A percentile compares a stretch with the other conserved stretches of the same genome.
These are phyloP conservation scores for Drosophila paramelanica DNA, from an alignment of 2,888 invertebrate species.

Conservation along the genomic window DNA sequence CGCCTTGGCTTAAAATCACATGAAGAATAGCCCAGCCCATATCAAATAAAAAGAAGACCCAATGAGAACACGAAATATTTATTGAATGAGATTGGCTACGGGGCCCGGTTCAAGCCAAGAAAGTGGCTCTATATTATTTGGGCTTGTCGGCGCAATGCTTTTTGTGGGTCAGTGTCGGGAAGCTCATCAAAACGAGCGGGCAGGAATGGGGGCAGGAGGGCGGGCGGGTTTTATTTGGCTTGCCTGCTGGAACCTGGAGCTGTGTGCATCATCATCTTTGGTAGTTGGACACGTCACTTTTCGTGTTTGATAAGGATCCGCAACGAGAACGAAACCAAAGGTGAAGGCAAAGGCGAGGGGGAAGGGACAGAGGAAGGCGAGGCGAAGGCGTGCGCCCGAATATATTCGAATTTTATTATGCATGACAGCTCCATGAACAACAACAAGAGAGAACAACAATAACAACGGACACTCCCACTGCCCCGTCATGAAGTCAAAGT, in stretches of 20 bases:
- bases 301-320: slow-evolving; percentile 77
- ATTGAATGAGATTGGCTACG: slow-evolving; percentile 43
- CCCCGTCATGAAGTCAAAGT: slow-evolving; percentile 53
- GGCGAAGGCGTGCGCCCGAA: slow-evolving; percentile 73
- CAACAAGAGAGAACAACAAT: slow-evolving; percentile 43
- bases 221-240: slow-evolving; percentile 2
- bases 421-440: slow-evolving; percentile 71
- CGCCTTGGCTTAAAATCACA: neutral
- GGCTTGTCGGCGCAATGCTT: slow-evolving; percentile 41
- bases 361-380: slow-evolving; percentile 50
- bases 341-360: slow-evolving; percentile 35
- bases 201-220: neutral
- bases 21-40: slow-evolving; percentile 30
- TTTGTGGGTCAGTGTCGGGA: slow-evolving; percentile 66
- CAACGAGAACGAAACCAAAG: slow-evolving; percentile 55
- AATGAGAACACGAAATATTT: slow-evolving; percentile 54
- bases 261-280: slow-evolving; percentile 68
- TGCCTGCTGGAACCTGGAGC: slow-evolving; percentile 20
- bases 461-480: slow-evolving; percentile 62
- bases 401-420: slow-evolving; percentile 77
- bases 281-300: slow-evolving; percentile 75
- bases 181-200: slow-evolving; percentile 24
- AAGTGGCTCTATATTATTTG: slow-evolving; percentile 32
- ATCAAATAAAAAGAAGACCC: slow-evolving; percentile 15
- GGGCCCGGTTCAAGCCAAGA: slow-evolving; percentile 34